Percentiles rank a stretch among this genome's conserved stretches.
These are phyloP conservation scores for Melolontha melolontha DNA, from an alignment of 2,888 invertebrate genomes.

Conservation along the genomic window DNA sequence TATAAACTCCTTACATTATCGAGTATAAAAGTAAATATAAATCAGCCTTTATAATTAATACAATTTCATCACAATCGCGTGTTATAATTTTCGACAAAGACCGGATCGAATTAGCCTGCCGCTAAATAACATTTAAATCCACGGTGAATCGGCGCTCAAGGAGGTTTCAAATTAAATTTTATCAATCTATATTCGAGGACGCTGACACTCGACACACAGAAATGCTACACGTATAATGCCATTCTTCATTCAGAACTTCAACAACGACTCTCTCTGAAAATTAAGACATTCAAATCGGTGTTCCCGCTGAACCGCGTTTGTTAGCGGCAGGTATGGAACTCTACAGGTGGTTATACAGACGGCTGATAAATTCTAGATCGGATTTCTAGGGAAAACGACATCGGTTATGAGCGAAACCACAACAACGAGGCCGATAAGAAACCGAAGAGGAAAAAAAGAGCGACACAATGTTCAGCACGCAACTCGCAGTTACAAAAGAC, in stretches of 20 bases:
- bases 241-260: no score
- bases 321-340: conserved; percentile 19
- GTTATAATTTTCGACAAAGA: conserved; percentile 14
- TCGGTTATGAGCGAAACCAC: conserved; percentile 6
- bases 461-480: conserved; percentile 55
- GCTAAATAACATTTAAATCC: no score
- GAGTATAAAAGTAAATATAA: neutral
- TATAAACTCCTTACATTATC: no score
- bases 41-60: conserved; percentile 11
- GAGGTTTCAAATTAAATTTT: no score
- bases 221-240: conserved; percentile 12
- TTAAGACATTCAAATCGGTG: neutral
- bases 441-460: conserved; percentile 50
- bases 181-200: neutral
- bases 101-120: conserved; percentile 2
- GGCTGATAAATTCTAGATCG: conserved; percentile 13
- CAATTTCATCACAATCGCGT: conserved; percentile 17
- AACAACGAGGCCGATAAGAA: conserved; percentile 24
- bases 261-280: neutral
- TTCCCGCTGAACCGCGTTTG: conserved; percentile 3
- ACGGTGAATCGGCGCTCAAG: no score
- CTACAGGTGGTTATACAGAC: conserved; percentile 31
- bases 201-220: conserved; percentile 4
- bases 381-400: conserved; percentile 18
- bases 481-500: no score